A percentile compares a stretch with the other conserved stretches of the same genome.
These are phyloP conservation scores for Pammene aurita DNA, from an alignment of 2,888 invertebrate genomes.

Conservation along the genomic window DNA sequence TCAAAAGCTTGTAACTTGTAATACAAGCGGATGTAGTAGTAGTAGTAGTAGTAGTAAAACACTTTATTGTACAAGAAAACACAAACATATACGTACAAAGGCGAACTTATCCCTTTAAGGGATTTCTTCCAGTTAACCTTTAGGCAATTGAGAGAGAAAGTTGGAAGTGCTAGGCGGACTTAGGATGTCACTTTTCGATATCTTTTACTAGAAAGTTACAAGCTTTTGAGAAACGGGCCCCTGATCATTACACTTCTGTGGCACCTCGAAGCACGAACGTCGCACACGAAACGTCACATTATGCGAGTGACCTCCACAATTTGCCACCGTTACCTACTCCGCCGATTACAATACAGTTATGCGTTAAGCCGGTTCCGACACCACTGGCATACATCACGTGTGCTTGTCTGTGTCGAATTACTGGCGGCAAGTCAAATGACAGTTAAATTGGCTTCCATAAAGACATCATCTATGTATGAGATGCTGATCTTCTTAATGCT, in stretches of 20 bases:
- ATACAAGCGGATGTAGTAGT: too few relatives aligned
- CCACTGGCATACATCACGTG: constrained; percentile 14
- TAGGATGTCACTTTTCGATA: too few relatives aligned
- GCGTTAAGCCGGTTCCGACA: constrained; percentile 24
- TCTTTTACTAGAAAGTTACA: too few relatives aligned
- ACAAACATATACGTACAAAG: too few relatives aligned
- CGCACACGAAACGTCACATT: constrained; percentile 32
- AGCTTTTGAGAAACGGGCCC: too few relatives aligned
- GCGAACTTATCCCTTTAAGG: too few relatives aligned
- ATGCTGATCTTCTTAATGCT: not conserved
- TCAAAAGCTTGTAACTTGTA: too few relatives aligned
- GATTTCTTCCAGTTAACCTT: too few relatives aligned
- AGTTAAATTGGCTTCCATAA: constrained; percentile 13
- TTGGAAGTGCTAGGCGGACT: too few relatives aligned
- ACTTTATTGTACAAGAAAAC: too few relatives aligned
- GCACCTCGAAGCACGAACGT: not conserved
- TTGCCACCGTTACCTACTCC: constrained; percentile 41
- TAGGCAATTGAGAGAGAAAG: too few relatives aligned
- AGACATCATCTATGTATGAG: constrained; percentile 5
- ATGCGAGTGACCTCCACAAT: constrained; percentile 42
- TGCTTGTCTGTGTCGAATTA: not conserved
- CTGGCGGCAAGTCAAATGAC: constrained; percentile 6
- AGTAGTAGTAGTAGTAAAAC: too few relatives aligned
- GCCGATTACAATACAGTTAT: constrained; percentile 40
- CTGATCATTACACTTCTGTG: constrained; percentile 6